Percentiles rank a stretch among this genome's conserved stretches.
These are phyloP conservation scores for Falco biarmicus DNA, from an alignment of 2,797 vertebrate species.

Conservation along the genomic window DNA sequence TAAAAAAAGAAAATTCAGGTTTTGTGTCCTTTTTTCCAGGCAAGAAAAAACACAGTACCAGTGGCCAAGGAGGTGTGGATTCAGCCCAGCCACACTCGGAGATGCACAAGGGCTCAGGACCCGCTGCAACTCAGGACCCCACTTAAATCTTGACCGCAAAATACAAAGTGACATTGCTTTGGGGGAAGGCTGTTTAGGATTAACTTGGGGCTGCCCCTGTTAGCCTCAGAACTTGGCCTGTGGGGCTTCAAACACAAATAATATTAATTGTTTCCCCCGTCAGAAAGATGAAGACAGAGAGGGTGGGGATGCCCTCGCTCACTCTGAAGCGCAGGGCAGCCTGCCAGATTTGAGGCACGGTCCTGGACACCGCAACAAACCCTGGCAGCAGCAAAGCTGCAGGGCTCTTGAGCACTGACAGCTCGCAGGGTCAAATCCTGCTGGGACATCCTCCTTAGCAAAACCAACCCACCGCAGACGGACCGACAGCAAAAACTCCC, in stretches of 20 bases:
- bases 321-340: neutral
- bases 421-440: neutral
- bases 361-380: neutral
- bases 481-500: neutral
- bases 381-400: neutral
- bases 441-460: neutral
- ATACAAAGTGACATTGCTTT: neutral
- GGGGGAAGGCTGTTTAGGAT: neutral
- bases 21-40: neutral
- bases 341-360: fast-evolving
- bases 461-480: fast-evolving
- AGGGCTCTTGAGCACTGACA: neutral
- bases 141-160: neutral
- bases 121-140: neutral
- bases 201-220: neutral
- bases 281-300: neutral
- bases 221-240: neutral
- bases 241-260: neutral
- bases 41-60: neutral
- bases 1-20: fast-evolving
- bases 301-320: neutral
- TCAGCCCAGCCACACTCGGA: neutral
- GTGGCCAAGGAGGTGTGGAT: neutral
- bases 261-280: neutral
- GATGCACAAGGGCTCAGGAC: neutral